Base-by-base conservation (phyloP, 2,888 invertebrate species). In the Copidosoma aretas region DNA sequence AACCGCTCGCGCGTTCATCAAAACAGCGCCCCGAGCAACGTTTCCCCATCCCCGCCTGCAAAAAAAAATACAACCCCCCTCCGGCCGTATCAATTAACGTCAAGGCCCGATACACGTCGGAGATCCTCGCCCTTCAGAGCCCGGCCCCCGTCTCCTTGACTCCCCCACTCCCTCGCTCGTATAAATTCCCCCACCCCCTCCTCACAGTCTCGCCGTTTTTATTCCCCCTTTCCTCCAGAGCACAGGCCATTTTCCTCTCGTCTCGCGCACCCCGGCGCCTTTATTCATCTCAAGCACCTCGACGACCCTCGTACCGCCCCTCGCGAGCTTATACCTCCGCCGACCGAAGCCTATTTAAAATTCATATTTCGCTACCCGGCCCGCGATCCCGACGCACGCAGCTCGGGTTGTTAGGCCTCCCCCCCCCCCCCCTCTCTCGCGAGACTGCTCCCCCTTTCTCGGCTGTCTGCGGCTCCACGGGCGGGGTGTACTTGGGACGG, bases 51-150 rank as follows among this genome's bases (percentile, higher is more conserved):
- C n/a, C n/a, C n/a, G n/a, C n/a, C n/a, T n/a, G n/a, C n/a, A n/a
- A n/a, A n/a, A n/a, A n/a, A n/a, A n/a, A n/a, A n/a, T n/a, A n/a
- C n/a, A n/a, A n/a, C 53, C 10, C 32, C 19, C 24, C 22, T 15
- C 25, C 54, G 22, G 53, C 61, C 53, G 32, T 54, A 60, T 60
- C 52, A 60, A 68, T 68, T 64, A 66, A 60, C 54, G 56, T 60
- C 25, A 58, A 67, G 17, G 54, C 54, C 25, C 1, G n/a, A n/a
- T n/a, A 15, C 10, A 19, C 54, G 54, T 19, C 22, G 3, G 25
- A 54, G 25, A 24, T n/a, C 49, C 32, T n/a, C n/a, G 19, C 15
- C 10, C 43, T 14, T 43, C 46, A 19, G 19, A 32, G 8, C 32
- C 32, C 32, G 8, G 32, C 32, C 4, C 4, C 8, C 32, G 32